Evolutionary conservation across 2,113 vertebrate species (phyloP), one percentile per base, ranked within the genome.

Genomic region (Fregetta grallaria): DNA sequence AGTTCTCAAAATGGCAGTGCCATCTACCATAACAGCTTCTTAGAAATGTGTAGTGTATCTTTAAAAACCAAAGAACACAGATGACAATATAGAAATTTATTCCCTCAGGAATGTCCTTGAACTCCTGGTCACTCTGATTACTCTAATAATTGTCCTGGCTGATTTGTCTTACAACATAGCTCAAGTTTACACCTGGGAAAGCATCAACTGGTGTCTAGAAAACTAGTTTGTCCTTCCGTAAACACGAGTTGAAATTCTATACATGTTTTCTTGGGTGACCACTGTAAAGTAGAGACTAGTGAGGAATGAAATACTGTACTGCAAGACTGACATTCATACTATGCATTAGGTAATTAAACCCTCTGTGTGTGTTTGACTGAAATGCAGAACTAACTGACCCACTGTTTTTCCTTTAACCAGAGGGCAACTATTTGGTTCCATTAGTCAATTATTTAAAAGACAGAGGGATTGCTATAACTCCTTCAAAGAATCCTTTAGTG

Each of bases 381-480:
- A 80, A 30, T 32, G 25, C 40, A 90, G 53, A 83, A 82, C 10
- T 45, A 44, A 71, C 45, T 47, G 77, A 84, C 63, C 47, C 53
- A 47, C 29, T 53, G 29, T 13, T 92, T 72, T 74, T 50, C 44
- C 50, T 87, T 74, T 78, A 94, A 62, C 27, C 36, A 86, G 32
- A 84, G 85, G 68, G 52, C n/a, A 94, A 44, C 34, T 16, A 56
- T 61, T 52, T 73, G 44, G n/a, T 77, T 70, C 78, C 86, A 81
- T 86, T 87, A 91, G 47, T 93, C 79, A 89, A 86, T 92, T 90
- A 94, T 93, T 96, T 81, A 94, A 91, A 94, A 17, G 38, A 93
- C 19, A 62, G 19, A 62, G 76, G 34, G 47, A 91, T 63, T 89
- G 45, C 36, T 84, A 5, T 12, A 94, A 47, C 53, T 92, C 53